phyloP scores from a whole-genome alignment of 2,113 vertebrate genomes.

The Murina feae region DNA sequence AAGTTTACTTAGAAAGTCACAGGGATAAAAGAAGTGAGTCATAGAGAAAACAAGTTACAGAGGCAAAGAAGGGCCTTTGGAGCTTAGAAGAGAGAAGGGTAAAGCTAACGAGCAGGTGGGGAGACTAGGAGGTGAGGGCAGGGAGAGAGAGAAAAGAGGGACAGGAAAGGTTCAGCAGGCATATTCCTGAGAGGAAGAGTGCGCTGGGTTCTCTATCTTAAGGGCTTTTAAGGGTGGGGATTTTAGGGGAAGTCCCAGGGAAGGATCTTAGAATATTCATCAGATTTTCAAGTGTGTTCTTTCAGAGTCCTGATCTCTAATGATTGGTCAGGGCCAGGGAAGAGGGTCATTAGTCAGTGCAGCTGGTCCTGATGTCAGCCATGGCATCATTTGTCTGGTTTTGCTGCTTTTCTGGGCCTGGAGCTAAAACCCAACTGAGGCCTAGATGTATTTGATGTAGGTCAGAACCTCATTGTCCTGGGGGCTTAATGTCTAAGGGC shows the following conservation, averaged over 20 bases:
- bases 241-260: not conserved
- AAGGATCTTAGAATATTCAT: not conserved
- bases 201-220: not conserved
- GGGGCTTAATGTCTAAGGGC: not conserved
- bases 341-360: not conserved
- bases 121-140: too few species aligned
- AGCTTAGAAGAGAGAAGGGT: not conserved
- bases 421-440: not conserved
- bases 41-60: not conserved
- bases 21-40: not conserved
- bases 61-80: not conserved
- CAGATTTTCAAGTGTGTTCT: not conserved
- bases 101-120: not conserved
- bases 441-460: not conserved
- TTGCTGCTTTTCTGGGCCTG: not conserved
- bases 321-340: not conserved
- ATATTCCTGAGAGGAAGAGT: not conserved
- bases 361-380: not conserved
- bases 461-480: not conserved
- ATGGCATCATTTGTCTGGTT: not conserved
- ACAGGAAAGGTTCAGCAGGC: not conserved
- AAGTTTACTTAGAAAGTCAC: not conserved
- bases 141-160: not conserved
- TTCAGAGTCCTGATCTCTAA: not conserved
- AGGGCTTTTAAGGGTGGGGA: not conserved